Conservation (phyloP, 2,113 vertebrate genomes). For the Sinocyclocheilus anophthalmus region DNA sequence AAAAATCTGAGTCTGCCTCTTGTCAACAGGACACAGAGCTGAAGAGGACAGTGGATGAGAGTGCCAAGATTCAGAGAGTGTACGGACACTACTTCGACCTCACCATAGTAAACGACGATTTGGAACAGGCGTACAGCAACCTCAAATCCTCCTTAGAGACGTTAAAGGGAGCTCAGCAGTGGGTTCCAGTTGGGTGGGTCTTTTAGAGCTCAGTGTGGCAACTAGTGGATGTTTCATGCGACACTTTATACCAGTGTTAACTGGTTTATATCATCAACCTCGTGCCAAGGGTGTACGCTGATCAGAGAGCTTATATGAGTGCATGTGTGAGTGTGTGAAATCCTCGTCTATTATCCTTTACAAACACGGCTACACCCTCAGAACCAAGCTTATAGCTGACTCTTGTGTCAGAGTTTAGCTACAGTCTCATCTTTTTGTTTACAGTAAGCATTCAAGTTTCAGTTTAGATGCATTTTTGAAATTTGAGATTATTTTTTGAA, state of each 20-base stretch:
- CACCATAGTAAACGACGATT: conserved; percentile 86
- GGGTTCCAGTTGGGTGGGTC: conserved; percentile 95
- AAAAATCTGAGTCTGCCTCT: neutral
- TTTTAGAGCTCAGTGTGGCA: conserved; percentile 74
- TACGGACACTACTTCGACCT: conserved; percentile 94
- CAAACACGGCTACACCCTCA: neutral
- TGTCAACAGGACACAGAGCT: conserved; percentile 83
- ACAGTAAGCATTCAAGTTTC: neutral
- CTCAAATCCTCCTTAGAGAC: conserved; percentile 84
- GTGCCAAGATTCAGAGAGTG: conserved; percentile 83
- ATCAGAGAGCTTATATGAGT: neutral
- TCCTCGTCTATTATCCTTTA: neutral
- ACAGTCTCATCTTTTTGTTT: neutral
- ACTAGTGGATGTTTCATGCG: neutral
- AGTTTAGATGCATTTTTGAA: neutral
- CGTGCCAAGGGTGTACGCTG: neutral
- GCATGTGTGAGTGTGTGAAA: neutral
- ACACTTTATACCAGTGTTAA: neutral
- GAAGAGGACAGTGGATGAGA: conserved; percentile 86
- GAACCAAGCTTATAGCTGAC: neutral
- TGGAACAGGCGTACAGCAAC: conserved; percentile 85
- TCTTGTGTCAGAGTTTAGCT: neutral
- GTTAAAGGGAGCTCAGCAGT: conserved; percentile 86
- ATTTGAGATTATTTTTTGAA: neutral
- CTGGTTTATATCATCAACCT: neutral